phyloP scores from a whole-genome alignment of 2,797 vertebrate species.

The Columba guinea region DNA sequence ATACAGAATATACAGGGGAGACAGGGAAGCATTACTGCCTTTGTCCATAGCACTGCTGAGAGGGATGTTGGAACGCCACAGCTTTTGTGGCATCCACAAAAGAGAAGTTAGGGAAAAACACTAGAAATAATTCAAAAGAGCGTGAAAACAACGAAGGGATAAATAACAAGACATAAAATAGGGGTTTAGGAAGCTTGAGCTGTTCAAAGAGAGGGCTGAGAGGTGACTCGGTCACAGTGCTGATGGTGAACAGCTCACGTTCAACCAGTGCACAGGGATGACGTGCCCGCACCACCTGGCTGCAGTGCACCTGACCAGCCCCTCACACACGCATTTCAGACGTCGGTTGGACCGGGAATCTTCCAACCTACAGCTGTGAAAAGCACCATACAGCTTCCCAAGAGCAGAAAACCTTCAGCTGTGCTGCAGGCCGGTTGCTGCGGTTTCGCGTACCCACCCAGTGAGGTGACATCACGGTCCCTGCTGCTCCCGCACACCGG shows the following conservation, averaged over 20 bases:
- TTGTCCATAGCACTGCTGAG: background rate
- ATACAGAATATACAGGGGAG: background rate
- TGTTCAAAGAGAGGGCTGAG: background rate
- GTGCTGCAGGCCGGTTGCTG: background rate
- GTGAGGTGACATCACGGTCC: rapidly evolving
- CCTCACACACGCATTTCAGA: background rate
- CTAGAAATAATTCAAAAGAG: background rate
- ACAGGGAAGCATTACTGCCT: background rate
- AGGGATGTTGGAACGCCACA: background rate
- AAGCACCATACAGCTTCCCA: rapidly evolving
- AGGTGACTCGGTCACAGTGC: background rate
- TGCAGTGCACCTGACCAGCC: background rate
- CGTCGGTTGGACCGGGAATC: rapidly evolving
- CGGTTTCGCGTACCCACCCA: rapidly evolving
- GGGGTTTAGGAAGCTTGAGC: background rate
- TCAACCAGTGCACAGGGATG: rapidly evolving
- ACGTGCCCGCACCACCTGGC: background rate
- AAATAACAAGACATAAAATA: background rate
- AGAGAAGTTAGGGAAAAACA: background rate
- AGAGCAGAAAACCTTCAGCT: rapidly evolving
- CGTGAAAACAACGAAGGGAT: background rate
- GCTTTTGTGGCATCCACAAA: background rate
- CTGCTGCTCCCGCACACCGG: rapidly evolving
- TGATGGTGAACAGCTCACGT: background rate
- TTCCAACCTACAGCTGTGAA: rapidly evolving